Percentiles rank a stretch among this genome's conserved stretches.
Conservation (phyloP, 2,797 vertebrate species). For the Tinamus major region DNA sequence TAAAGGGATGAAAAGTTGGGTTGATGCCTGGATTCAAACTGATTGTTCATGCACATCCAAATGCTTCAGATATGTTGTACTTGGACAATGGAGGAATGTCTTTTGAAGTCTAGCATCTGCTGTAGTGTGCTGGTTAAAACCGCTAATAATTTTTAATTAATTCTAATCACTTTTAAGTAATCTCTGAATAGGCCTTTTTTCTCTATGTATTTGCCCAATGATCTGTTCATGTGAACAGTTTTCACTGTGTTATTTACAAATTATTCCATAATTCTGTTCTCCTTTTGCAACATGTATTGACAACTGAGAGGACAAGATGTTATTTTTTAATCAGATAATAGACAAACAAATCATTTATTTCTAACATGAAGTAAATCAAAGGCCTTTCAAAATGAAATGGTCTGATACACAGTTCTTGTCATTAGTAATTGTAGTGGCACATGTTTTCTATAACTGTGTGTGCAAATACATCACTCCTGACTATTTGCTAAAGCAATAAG, state of each 20-base stretch:
- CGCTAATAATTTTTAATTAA: conserved; percentile 32
- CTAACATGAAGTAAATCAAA: conserved; percentile 4
- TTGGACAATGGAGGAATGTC: not conserved
- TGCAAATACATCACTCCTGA: not conserved
- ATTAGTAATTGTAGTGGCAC: not conserved
- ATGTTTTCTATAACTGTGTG: not conserved
- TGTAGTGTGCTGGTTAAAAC: not conserved
- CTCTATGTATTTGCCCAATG: not conserved
- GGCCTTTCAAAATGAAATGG: not conserved
- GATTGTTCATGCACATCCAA: not conserved
- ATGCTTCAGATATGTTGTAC: not conserved
- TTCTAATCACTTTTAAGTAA: conserved; percentile 20
- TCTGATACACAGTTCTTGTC: not conserved
- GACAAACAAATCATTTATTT: not conserved
- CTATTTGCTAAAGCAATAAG: not conserved
- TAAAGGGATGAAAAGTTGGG: not conserved
- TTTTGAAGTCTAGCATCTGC: not conserved
- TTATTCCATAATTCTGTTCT: conserved; percentile 6
- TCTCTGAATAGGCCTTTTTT: conserved; percentile 10
- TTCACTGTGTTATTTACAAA: not conserved
- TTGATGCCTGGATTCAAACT: conserved; percentile 1
- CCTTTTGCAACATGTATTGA: not conserved
- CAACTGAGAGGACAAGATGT: not conserved
- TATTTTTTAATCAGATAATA: conserved; percentile 35
- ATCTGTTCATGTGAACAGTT: not conserved